Percentiles rank a stretch among this genome's conserved stretches.
Conservation (phyloP, 35 echinoderm and acorn worm genomes). For the Anneissia japonica region DNA sequence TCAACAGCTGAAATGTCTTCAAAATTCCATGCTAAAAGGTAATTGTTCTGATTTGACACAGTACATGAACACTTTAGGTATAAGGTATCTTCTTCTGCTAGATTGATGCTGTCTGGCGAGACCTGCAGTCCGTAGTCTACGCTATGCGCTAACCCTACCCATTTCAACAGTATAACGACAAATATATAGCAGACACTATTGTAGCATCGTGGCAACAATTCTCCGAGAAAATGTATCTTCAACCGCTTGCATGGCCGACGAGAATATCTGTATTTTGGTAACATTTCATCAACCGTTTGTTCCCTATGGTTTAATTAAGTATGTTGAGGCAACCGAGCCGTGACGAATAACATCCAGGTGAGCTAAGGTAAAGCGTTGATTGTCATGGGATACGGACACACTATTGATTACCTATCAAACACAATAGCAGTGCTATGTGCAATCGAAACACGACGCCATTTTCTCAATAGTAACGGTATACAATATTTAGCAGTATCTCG, state of each 20-base stretch:
- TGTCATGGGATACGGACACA: not conserved
- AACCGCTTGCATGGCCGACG: not conserved
- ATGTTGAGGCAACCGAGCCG: not conserved
- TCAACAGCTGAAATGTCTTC: not conserved
- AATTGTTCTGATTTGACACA: not conserved
- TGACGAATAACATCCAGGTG: not conserved
- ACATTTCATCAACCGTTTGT: not conserved
- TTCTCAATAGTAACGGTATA: too few relatives aligned
- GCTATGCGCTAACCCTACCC: not conserved
- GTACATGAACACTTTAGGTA: not conserved
- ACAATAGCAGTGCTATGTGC: not conserved
- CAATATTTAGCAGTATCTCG: too few relatives aligned
- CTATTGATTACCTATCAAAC: not conserved
- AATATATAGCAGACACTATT: not conserved
- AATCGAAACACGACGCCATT: too few relatives aligned
- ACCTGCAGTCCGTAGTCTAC: not conserved
- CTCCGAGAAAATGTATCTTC: not conserved
- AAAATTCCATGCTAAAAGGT: not conserved
- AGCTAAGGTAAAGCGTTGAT: not conserved
- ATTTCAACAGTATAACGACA: not conserved
- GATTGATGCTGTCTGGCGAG: not conserved
- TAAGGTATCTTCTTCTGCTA: not conserved
- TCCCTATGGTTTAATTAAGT: too few relatives aligned
- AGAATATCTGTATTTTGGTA: not conserved
- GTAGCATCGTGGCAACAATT: not conserved